A percentile compares a stretch with the other conserved stretches of the same genome.
Evolutionary conservation across 2,797 vertebrate genomes (phyloP).

Genomic region (Bradypus variegatus): DNA sequence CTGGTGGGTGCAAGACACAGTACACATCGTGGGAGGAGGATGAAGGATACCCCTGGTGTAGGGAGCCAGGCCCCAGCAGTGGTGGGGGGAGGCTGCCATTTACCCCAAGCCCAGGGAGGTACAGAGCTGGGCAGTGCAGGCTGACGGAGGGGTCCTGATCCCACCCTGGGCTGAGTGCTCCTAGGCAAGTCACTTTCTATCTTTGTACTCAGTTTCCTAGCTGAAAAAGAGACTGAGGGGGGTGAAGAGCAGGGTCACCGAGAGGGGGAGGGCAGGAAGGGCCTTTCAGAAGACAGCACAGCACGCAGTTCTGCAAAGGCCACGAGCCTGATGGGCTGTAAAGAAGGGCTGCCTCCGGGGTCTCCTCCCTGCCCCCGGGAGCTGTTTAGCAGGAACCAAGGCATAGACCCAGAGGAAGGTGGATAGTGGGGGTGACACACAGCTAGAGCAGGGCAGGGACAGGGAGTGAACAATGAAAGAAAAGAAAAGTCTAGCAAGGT

Average conservation of each 20-base stretch:
- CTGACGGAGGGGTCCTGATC: not conserved
- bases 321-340: fast-evolving
- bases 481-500: not conserved
- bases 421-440: not conserved
- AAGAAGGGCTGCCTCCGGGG: too few relatives aligned
- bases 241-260: not conserved
- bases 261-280: not conserved
- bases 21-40: too few relatives aligned
- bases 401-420: not conserved
- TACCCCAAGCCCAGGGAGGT: not conserved
- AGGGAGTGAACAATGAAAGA: not conserved
- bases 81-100: too few relatives aligned
- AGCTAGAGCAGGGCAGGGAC: not conserved
- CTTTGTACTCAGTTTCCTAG: not conserved
- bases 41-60: fast-evolving
- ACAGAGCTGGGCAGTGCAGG: not conserved
- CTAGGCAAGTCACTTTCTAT: not conserved
- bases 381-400: not conserved
- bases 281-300: not conserved
- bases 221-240: too few relatives aligned
- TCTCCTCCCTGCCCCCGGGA: not conserved
- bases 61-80: not conserved
- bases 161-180: not conserved
- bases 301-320: fast-evolving
- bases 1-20: too few relatives aligned